These are phyloP conservation scores for Paraescarpia echinospica DNA, from an alignment of 1,140 invertebrate species.

Conservation along the genomic window DNA sequence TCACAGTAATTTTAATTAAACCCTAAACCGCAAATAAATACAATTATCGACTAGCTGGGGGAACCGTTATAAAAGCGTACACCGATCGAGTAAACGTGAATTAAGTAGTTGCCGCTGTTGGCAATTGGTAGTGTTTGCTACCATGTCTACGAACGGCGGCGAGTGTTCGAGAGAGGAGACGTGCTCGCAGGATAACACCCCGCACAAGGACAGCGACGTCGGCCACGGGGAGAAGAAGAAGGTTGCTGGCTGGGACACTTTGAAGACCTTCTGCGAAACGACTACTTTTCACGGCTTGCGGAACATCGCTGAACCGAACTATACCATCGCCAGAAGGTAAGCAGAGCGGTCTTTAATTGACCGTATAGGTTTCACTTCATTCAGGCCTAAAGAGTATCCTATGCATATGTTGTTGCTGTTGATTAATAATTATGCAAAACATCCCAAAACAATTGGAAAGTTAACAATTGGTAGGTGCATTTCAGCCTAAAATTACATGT, in stretches of 20 bases:
- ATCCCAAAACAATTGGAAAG: no score
- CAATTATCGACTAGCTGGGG: background rate
- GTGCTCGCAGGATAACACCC: background rate
- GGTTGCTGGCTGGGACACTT: background rate
- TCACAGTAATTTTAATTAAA: no score
- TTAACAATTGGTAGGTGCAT: no score
- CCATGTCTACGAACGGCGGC: background rate
- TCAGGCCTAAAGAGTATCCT: no score
- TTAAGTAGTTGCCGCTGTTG: no score
- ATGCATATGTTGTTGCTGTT: no score
- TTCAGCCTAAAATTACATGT: no score
- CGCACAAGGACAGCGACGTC: background rate
- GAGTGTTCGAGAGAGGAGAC: background rate
- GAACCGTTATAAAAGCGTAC: background rate
- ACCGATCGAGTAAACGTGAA: no score
- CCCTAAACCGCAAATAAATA: no score
- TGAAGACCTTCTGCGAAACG: background rate
- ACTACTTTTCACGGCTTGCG: background rate
- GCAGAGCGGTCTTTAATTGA: background rate
- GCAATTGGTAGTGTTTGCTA: background rate
- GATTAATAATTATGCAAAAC: no score
- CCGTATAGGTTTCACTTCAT: no score
- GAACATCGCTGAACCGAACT: background rate
- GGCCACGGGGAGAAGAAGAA: background rate
- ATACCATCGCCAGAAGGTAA: background rate